phyloP scores from a whole-genome alignment of 2,113 vertebrate species.

The Sarotherodon lohbergeri region DNA sequence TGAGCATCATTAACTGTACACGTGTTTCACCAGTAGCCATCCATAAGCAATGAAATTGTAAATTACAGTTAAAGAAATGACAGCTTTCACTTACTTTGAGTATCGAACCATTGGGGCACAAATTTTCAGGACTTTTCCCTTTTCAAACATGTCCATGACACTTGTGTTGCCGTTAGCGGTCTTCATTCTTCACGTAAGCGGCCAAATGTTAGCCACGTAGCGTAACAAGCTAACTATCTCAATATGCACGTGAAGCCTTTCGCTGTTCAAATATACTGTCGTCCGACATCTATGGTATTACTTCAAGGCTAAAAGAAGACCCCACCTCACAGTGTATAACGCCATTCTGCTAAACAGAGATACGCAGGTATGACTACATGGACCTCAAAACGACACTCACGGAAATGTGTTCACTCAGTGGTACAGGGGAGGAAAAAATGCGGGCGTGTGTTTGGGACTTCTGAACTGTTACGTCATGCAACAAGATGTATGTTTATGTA shows the following conservation, averaged over 20 bases:
- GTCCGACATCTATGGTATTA: background rate
- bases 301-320: background rate
- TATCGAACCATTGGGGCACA: slow-evolving; percentile 98
- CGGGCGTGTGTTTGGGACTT: background rate
- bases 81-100: slow-evolving; percentile 84
- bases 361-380: background rate
- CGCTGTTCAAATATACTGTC: background rate
- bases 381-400: background rate
- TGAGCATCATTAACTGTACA: background rate
- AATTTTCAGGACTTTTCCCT: slow-evolving; percentile 81
- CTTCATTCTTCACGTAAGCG: slow-evolving; percentile 25
- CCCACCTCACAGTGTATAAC: accelerated
- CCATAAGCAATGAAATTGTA: accelerated
- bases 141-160: slow-evolving; percentile 84
- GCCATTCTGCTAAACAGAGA: background rate
- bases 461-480: slow-evolving; percentile 23
- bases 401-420: background rate
- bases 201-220: background rate
- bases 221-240: background rate
- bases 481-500: background rate
- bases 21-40: background rate
- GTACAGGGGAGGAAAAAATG: background rate
- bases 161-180: slow-evolving; percentile 19
- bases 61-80: too few relatives aligned
- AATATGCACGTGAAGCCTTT: background rate